A percentile compares a stretch with the other conserved stretches of the same genome.
Evolutionary conservation across 2,888 invertebrate species (phyloP).

Genomic region (Germaria angustata): DNA sequence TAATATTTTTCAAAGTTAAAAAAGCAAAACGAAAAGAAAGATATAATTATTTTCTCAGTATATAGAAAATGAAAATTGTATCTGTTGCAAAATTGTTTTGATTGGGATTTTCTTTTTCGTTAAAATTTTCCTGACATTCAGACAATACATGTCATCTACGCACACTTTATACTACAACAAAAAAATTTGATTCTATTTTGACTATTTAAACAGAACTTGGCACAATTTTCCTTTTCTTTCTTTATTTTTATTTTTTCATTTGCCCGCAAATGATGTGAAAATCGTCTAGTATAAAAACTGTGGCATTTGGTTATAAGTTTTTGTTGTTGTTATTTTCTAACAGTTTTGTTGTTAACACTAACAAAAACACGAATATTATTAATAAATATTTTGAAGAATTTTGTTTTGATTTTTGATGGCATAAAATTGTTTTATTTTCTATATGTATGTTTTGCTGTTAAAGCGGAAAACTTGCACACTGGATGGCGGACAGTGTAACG

Average conservation of each 20-base stretch:
- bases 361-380: conserved; percentile 15
- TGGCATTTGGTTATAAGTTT: conserved; percentile 3
- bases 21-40: conserved; percentile 33
- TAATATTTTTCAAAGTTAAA: conserved; percentile 56
- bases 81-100: neutral
- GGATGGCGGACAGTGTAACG: conserved; percentile 21
- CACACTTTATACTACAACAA: conserved; percentile 50
- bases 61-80: conserved; percentile 13
- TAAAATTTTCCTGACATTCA: conserved; percentile 64
- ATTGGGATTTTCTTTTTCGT: conserved; percentile 22
- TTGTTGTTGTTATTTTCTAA: conserved; percentile 7
- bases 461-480: conserved; percentile 32
- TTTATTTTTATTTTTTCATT: neutral
- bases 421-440: conserved; percentile 34
- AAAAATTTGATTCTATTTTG: conserved; percentile 8
- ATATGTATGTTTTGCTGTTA: neutral
- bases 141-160: conserved; percentile 55
- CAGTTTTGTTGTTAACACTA: conserved; percentile 13
- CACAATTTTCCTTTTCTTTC: conserved; percentile 36
- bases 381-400: conserved; percentile 43
- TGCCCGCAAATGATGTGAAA: neutral
- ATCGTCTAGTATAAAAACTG: neutral
- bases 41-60: neutral
- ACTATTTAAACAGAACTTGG: conserved; percentile 59
- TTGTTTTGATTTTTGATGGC: conserved; percentile 35